Percentiles rank a stretch among this genome's conserved stretches.
Evolutionary conservation across 2,797 vertebrate species (phyloP).

Genomic region (Acipenser transmontanus): DNA sequence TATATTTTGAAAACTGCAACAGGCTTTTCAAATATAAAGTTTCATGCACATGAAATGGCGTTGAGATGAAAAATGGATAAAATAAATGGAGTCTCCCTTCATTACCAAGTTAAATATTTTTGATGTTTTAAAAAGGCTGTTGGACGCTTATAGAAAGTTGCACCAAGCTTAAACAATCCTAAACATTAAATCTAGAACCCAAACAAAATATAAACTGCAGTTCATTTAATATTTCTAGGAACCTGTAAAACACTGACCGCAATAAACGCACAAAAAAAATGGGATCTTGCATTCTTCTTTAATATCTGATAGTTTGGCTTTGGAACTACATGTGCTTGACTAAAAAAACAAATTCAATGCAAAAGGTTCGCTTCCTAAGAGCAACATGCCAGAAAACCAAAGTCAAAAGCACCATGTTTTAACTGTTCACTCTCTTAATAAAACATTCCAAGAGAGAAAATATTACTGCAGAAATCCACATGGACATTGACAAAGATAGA

Average conservation of each 20-base stretch:
- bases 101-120: constrained; percentile 37
- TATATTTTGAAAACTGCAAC: constrained; percentile 53
- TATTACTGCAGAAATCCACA: too few species aligned
- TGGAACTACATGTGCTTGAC: too few species aligned
- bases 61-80: constrained; percentile 36
- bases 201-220: background rate
- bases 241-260: background rate
- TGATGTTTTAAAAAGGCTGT: background rate
- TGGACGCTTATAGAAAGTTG: background rate
- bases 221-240: background rate
- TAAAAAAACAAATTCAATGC: too few species aligned
- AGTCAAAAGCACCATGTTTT: too few species aligned
- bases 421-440: too few species aligned
- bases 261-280: background rate
- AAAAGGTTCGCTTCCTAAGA: too few species aligned
- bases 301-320: too few species aligned
- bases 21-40: constrained; percentile 56
- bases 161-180: background rate
- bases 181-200: background rate
- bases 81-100: constrained; percentile 52
- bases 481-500: too few species aligned
- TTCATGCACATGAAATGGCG: constrained; percentile 63
- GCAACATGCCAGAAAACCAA: too few species aligned
- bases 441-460: too few species aligned
- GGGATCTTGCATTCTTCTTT: too few species aligned